Conservation (phyloP, 2,888 invertebrate species). For the Pachydiplax longipennis region DNA sequence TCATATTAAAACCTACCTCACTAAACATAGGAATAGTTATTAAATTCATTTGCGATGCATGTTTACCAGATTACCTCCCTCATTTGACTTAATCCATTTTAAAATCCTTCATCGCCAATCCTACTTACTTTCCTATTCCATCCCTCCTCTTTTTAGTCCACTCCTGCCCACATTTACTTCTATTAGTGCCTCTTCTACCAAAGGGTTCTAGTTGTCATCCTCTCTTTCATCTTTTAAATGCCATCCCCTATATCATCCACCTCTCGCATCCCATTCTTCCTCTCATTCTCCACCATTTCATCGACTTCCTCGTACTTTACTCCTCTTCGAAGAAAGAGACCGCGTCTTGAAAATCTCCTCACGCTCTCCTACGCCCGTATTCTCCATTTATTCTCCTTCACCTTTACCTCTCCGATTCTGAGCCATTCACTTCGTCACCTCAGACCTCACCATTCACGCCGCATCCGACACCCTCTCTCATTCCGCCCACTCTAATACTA, state of each 20-base stretch:
- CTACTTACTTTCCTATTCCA: too few species aligned
- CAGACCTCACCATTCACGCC: not conserved
- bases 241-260: not conserved
- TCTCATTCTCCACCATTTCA: not conserved
- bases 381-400: not conserved
- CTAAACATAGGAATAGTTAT: too few species aligned
- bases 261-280: not conserved
- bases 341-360: not conserved
- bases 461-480: not conserved
- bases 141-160: too few species aligned
- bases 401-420: not conserved
- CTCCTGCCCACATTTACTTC: too few species aligned
- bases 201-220: too few species aligned
- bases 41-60: too few species aligned
- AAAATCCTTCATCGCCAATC: too few species aligned
- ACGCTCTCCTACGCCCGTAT: not conserved
- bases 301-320: not conserved
- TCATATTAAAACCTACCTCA: too few species aligned
- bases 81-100: too few species aligned
- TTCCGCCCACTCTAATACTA: not conserved
- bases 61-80: too few species aligned
- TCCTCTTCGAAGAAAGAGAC: not conserved
- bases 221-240: not conserved
- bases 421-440: not conserved
- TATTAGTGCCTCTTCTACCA: too few species aligned